A percentile compares a stretch with the other conserved stretches of the same genome.
phyloP scores from a whole-genome alignment of 2,113 vertebrate genomes.

The Damaliscus lunatus region DNA sequence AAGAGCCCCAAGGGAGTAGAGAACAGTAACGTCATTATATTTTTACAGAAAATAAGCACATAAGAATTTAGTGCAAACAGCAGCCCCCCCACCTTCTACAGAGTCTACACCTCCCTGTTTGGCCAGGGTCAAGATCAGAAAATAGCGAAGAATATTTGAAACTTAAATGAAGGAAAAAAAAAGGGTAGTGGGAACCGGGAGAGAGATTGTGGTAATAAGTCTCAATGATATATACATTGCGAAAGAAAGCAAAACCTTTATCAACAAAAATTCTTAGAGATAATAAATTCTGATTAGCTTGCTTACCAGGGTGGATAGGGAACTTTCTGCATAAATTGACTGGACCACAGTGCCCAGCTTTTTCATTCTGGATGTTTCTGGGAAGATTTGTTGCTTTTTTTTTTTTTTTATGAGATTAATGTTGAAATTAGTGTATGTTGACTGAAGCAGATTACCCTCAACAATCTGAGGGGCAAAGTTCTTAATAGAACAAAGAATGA shows the following conservation, averaged over 20 bases:
- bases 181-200: neutral
- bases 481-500: neutral
- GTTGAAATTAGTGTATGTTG: neutral
- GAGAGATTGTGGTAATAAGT: neutral
- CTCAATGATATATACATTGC: neutral
- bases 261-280: neutral
- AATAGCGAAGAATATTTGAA: too few species aligned
- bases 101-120: neutral
- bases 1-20: neutral
- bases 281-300: neutral
- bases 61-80: neutral
- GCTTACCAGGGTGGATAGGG: neutral
- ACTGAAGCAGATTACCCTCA: neutral
- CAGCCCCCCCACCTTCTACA: accelerated
- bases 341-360: neutral
- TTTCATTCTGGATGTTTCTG: neutral
- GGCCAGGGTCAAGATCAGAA: neutral
- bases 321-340: neutral
- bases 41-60: conserved; percentile 11
- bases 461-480: neutral
- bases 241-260: neutral
- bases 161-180: neutral
- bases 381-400: neutral
- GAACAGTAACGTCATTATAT: neutral
- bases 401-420: neutral